Conservation (phyloP, 2,797 vertebrate species). For the Sorex maritimensis region DNA sequence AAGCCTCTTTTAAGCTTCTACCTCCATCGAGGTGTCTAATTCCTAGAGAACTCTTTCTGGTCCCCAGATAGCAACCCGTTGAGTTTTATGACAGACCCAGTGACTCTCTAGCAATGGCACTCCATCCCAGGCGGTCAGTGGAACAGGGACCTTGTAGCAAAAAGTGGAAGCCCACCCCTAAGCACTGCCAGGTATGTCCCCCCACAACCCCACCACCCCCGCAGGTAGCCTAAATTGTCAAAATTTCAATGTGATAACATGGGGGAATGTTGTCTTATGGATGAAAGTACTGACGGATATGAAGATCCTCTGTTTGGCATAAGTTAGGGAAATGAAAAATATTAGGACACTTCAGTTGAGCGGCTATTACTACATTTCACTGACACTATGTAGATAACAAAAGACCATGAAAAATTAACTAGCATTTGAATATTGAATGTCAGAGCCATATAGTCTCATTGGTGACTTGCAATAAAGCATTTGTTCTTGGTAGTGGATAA, state of each 20-base stretch:
- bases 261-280: not conserved
- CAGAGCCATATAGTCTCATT: constrained; percentile 13
- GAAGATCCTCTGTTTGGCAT: not conserved
- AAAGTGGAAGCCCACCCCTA: not conserved
- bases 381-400: constrained; percentile 3
- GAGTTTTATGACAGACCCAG: not conserved
- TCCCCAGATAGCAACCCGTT: not conserved
- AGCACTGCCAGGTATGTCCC: too few relatives aligned
- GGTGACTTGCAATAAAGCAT: constrained; percentile 35
- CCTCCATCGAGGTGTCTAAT: not conserved
- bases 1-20: not conserved
- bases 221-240: not conserved
- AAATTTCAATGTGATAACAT: not conserved
- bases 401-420: constrained; percentile 52
- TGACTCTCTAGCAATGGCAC: not conserved
- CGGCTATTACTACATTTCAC: constrained; percentile 36
- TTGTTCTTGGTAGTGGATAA: constrained; percentile 32
- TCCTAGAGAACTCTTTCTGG: not conserved
- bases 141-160: not conserved
- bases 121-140: not conserved
- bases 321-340: not conserved
- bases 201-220: too few relatives aligned
- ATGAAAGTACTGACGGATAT: not conserved
- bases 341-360: constrained; percentile 4
- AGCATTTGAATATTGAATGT: constrained; percentile 51